Evolutionary conservation across 2,888 invertebrate genomes (phyloP).

Genomic region (Callimorpha dominula): DNA sequence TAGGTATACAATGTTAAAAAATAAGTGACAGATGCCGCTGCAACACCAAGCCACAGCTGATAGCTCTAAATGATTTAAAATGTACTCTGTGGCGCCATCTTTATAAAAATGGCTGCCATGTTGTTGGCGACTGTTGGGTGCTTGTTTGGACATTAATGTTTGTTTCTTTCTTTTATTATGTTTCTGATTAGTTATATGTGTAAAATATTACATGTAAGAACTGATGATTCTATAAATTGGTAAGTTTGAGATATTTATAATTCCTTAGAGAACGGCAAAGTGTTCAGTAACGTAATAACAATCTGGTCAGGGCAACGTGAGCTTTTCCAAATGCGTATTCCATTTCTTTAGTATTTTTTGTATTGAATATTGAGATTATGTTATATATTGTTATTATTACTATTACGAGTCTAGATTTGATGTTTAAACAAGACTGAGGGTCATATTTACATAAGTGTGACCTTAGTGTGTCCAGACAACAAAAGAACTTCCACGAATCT

Average conservation of each 20-base stretch:
- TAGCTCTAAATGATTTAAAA: not conserved
- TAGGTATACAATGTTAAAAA: not conserved
- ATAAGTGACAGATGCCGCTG: not conserved
- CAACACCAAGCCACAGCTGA: not conserved
- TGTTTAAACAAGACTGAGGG: slow-evolving; percentile 32
- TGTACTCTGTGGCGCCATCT: slow-evolving; percentile 63
- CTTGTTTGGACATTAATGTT: slow-evolving; percentile 82
- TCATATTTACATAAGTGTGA: slow-evolving; percentile 66
- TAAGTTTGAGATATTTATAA: slow-evolving; percentile 57
- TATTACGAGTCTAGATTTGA: slow-evolving; percentile 25
- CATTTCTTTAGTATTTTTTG: slow-evolving; percentile 27
- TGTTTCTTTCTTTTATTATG: slow-evolving; percentile 77
- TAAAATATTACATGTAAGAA: slow-evolving; percentile 60
- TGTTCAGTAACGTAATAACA: slow-evolving; percentile 49
- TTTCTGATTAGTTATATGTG: slow-evolving; percentile 63
- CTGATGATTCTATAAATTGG: slow-evolving; percentile 63
- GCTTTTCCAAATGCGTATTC: slow-evolving; percentile 59
- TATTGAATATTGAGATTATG: slow-evolving; percentile 20
- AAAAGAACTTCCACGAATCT: slow-evolving; percentile 63
- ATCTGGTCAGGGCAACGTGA: slow-evolving; percentile 74
- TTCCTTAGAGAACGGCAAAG: slow-evolving; percentile 25
- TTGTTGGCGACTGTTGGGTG: slow-evolving; percentile 84
- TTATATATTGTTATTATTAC: slow-evolving; percentile 20
- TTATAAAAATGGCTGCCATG: slow-evolving; percentile 84
- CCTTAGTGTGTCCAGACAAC: slow-evolving; percentile 67